Percentiles rank a stretch among this genome's conserved stretches.
Evolutionary conservation across 2,797 vertebrate species (phyloP).

Genomic region (Parotocinclus haroldoi): DNA sequence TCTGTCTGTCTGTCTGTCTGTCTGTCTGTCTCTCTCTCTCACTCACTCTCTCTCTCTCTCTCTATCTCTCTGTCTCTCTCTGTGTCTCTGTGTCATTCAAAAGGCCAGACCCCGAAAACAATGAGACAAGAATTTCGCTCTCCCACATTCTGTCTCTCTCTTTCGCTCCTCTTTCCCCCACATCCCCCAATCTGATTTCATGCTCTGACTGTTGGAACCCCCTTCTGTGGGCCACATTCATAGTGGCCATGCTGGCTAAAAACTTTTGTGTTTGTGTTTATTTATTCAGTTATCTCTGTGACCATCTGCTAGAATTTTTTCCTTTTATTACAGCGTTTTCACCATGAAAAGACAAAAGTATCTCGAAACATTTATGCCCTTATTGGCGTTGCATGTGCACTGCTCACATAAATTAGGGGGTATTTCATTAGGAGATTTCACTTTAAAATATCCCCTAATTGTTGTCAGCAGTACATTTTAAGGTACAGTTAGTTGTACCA

Average conservation of each 20-base stretch:
- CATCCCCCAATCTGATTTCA: constrained; percentile 78
- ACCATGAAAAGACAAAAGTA: no score
- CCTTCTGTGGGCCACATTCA: constrained; percentile 68
- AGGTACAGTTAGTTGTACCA: constrained; percentile 6
- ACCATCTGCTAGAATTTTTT: constrained; percentile 70
- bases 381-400: no score
- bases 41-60: constrained; percentile 12
- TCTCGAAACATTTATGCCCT: no score
- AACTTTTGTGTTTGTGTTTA: constrained; percentile 61
- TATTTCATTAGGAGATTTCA: no score
- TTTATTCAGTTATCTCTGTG: constrained; percentile 57
- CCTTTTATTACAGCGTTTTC: background rate
- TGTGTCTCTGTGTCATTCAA: constrained; percentile 38
- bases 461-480: no score
- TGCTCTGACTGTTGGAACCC: constrained; percentile 74
- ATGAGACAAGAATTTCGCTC: constrained; percentile 54
- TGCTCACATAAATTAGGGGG: no score
- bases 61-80: constrained; percentile 18
- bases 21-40: constrained; percentile 20
- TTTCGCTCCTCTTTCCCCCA: constrained; percentile 24
- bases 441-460: no score
- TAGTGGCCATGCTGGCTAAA: constrained; percentile 75
- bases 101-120: constrained; percentile 76
- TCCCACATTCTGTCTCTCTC: constrained; percentile 6
- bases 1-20: no score